Percentiles rank a stretch among this genome's conserved stretches.
These are phyloP conservation scores for Coelinius sp. DNA, from an alignment of 2,888 invertebrate species.

Conservation along the genomic window DNA sequence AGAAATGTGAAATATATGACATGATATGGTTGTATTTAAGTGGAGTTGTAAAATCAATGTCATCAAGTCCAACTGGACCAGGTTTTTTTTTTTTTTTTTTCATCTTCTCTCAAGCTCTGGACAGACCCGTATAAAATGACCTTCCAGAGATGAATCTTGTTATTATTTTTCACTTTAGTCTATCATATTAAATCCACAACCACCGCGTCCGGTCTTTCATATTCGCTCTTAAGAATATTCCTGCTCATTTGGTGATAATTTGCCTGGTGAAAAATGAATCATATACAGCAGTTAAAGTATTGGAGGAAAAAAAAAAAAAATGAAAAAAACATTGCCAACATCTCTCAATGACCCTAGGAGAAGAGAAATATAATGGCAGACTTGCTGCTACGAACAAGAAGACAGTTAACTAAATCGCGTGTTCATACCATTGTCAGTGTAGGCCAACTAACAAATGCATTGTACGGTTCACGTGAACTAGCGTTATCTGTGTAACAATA, in stretches of 20 bases:
- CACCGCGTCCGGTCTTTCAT: too few relatives aligned
- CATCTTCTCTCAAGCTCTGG: background rate
- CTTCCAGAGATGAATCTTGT: background rate
- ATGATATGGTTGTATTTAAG: background rate
- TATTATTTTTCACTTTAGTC: background rate
- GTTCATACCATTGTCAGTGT: constrained; percentile 24
- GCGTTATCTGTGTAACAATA: background rate
- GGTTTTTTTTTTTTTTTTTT: constrained; percentile 31
- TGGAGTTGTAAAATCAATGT: constrained; percentile 24
- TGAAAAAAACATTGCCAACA: too few relatives aligned
- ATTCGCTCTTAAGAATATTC: too few relatives aligned
- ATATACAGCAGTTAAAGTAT: too few relatives aligned
- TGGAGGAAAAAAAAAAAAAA: too few relatives aligned
- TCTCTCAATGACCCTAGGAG: background rate
- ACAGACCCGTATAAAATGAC: background rate
- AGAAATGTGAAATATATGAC: constrained; percentile 1
- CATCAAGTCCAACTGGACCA: constrained; percentile 12
- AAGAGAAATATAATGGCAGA: background rate
- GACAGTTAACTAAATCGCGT: constrained; percentile 37
- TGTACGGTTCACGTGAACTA: constrained; percentile 1
- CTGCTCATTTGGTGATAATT: too few relatives aligned
- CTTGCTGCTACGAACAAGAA: constrained; percentile 14
- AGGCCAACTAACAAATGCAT: constrained; percentile 11
- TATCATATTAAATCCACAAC: background rate
- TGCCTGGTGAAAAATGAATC: too few relatives aligned